Base-by-base conservation (phyloP, 2,797 vertebrate genomes). In the Lindbergichthys nudifrons region DNA sequence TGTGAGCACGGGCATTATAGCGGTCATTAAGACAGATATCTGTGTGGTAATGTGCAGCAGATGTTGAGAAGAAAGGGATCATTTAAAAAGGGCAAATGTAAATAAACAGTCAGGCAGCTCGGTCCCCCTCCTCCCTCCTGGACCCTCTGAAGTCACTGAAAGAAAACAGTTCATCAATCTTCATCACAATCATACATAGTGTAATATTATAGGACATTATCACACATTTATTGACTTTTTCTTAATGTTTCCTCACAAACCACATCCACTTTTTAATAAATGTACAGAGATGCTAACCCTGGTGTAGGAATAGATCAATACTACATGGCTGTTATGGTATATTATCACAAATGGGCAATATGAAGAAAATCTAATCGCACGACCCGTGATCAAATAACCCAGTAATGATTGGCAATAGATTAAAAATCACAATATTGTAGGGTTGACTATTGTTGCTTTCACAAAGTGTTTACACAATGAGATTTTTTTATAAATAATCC, bases 101-200 rank as follows among this genome's bases (percentile, higher is more conserved):
- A 95, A 94, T 95, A 96, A 95, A 95, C 93, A 94, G 82, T 88
- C 71, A 82, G 89, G 85, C 91, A 75, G 90, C 89, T 84, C 26
- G 69, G 88, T 83, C 30, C 84, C 87, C 89, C 92, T 81, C 88
- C 89, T 84, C 84, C 88, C 87, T 77, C 65, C 65, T 80, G 86
- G 91, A 91, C 87, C 88, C 85, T 90, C 89, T 92, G 92, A 94
- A 94, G 93, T 91, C 89, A 85, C 87, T 82, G 87, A 93, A 93
- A 93, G 92, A 94, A 95, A 95, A 95, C 92, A 94, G 72, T 93
- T 93, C 88, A 95, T 95, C 93, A 93, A 94, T 95, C 93, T 94
- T 93, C 90, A 91, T 94, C 93, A 92, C 78, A 73, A 82, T 76
- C 84, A 83, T 90, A 91, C 91, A 84, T 86, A 84, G 75, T 89